Base-by-base conservation (phyloP, 2,797 vertebrate genomes). In the Podarcis siculus region DNA sequence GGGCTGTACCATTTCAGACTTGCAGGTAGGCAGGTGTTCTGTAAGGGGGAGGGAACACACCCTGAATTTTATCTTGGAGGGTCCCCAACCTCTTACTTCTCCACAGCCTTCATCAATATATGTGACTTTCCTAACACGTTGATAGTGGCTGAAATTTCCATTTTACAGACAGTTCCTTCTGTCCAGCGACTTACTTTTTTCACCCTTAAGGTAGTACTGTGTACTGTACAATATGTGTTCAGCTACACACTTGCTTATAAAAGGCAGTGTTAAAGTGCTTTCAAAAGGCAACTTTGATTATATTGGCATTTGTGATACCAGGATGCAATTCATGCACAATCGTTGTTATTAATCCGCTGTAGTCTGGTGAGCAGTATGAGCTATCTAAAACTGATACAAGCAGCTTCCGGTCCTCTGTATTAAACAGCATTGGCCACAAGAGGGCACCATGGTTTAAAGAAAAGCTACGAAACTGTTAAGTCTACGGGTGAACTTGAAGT, bases 361-460 rank as follows among this genome's bases (percentile, higher is more conserved):
- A 15, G 49, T 61, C 8, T 30, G 23, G 49, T 19, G 64, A 58
- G 35, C 27, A 25, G 5, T 27, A 15, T 55, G 49, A 55, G 49
- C 1, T 55, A 49, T 13, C 49, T 49, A 55, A 55, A 4, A 15
- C 13, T 4, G 15, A 15, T 55, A 55, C 49, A 55, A 69, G 15
- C 23, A 17, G 45, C 49, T 55, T 55, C 13, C 1, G 3, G 49
- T 23, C 35, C 32, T 83, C 10, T 6, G 12, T 15, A 90, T 5
- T 9, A 7, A 79, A 61, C 85, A 64, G 82, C 83, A 93, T 89
- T 42, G 88, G 94, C 96, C 97, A 96, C 97, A 90, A 92, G 97
- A 95, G 96, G 97, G 97, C 97, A 96, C 96, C 95, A 86, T 96
- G 80, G 94, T 95, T 91, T 90, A 93, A 90, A 85, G 86, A 90